Percentiles rank a stretch among this genome's conserved stretches.
Conservation (phyloP, 2,113 vertebrate genomes). For the Hypanus sabinus region DNA sequence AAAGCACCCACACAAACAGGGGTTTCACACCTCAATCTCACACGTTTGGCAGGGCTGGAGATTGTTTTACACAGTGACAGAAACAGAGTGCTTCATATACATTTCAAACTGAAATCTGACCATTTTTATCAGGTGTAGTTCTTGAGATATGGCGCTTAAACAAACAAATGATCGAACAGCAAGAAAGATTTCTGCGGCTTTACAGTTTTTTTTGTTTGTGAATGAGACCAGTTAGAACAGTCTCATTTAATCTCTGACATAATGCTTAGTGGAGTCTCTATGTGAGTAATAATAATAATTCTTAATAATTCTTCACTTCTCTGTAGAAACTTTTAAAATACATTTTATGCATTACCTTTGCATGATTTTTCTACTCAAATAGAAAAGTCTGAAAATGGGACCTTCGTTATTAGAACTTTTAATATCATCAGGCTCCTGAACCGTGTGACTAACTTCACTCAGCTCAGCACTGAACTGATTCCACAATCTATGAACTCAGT, state of each 20-base stretch:
- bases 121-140: background rate
- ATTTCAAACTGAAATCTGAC: constrained; percentile 1
- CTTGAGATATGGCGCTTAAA: background rate
- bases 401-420: background rate
- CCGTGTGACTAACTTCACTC: too few species aligned
- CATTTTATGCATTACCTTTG: background rate
- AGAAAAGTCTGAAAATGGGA: background rate
- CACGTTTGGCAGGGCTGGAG: too few species aligned
- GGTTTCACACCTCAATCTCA: too few species aligned
- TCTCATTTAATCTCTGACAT: background rate
- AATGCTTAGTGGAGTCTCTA: background rate
- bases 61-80: too few species aligned
- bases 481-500: too few species aligned
- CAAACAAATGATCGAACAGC: background rate
- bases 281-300: background rate
- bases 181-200: background rate
- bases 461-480: too few species aligned
- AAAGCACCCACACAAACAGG: too few species aligned
- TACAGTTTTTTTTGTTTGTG: background rate
- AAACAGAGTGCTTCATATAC: too few species aligned
- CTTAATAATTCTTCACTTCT: too few species aligned
- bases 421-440: background rate
- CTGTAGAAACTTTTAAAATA: too few species aligned
- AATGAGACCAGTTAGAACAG: background rate
- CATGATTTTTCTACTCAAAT: background rate